These are phyloP conservation scores for Hymenopus coronatus DNA, from an alignment of 2,888 invertebrate species.

Conservation along the genomic window DNA sequence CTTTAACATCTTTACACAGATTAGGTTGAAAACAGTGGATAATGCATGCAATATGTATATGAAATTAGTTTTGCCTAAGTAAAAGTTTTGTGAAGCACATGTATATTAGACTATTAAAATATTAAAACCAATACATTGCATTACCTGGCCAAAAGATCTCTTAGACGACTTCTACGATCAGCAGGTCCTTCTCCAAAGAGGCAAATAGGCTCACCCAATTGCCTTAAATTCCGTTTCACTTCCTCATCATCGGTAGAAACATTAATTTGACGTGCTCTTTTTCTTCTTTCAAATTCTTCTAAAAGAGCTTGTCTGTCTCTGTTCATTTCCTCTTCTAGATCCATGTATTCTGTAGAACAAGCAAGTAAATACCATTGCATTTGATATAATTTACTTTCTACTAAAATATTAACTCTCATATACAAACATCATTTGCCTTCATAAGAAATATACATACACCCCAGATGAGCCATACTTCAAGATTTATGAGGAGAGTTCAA, in stretches of 20 bases:
- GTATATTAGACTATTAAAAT: too few species aligned
- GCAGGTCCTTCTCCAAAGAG: constrained; percentile 98
- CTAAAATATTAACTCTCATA: too few species aligned
- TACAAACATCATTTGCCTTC: too few species aligned
- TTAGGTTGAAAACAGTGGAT: too few species aligned
- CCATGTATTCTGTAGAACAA: constrained; percentile 70
- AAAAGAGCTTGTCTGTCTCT: constrained; percentile 86
- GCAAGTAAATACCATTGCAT: constrained; percentile 33
- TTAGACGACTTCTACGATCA: constrained; percentile 85
- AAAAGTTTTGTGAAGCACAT: too few species aligned
- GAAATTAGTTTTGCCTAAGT: too few species aligned
- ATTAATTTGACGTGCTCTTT: constrained; percentile 91
- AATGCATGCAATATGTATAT: too few species aligned
- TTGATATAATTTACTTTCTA: constrained; percentile 44
- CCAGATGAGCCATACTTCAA: too few species aligned
- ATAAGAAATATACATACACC: too few species aligned
- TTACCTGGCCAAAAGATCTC: constrained; percentile 80
- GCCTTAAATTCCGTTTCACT: constrained; percentile 86
- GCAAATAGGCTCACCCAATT: constrained; percentile 94
- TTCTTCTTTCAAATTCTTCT: constrained; percentile 93
- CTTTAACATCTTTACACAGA: too few species aligned
- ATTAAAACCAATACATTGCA: too few species aligned
- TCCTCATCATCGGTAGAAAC: constrained; percentile 98
- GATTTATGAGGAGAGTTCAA: too few species aligned
- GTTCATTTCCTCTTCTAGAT: constrained; percentile 80